Evolutionary conservation across 2,113 vertebrate species (phyloP), one percentile per base, ranked within the genome.

Genomic region (Nesoenas mayeri): DNA sequence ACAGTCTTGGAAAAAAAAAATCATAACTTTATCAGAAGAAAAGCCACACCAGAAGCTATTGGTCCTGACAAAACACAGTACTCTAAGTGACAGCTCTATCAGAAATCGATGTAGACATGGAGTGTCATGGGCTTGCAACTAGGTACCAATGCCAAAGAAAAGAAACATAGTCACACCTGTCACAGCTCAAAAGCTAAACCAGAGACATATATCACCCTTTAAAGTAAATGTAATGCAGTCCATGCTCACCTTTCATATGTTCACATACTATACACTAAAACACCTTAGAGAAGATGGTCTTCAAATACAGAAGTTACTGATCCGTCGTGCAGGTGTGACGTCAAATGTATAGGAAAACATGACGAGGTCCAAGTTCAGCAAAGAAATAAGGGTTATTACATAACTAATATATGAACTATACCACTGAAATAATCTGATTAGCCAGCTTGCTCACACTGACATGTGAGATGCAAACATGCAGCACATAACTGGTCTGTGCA

Each of bases 61-160:
- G 57, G 36, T 32, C n/a, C 47, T 62, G 15, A 66, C 4, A 66
- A 79, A 79, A 79, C 3, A 0, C 5, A 26, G 25, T 40, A 38
- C 8, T 53, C 14, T 32, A 78, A 88, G 25, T 16, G 47, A 78
- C 13, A 22, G 16, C 15, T 73, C 11, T 62, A 5, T 54, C 31
- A 60, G 0, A 1, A 13, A 40, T 11, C 56, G 13, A 26, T 44
- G 54, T 64, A 38, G 11, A 47, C 0, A 4, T 11, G 13, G 10
- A 29, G 17, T 19, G 18, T n/a, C 51, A 47, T 2, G 2, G 19
- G 38, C 11, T 29, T 61, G 32, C 16, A 71, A 26, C 12, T 40
- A 29, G 3, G 7, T 48, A 36, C 6, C 36, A 58, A 42, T 17
- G 9, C 13, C 31, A 73, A 50, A 73, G 18, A 58, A 89, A 87